Evolutionary conservation across 2,888 invertebrate species (phyloP).

Genomic region (Agrochola macilenta): DNA sequence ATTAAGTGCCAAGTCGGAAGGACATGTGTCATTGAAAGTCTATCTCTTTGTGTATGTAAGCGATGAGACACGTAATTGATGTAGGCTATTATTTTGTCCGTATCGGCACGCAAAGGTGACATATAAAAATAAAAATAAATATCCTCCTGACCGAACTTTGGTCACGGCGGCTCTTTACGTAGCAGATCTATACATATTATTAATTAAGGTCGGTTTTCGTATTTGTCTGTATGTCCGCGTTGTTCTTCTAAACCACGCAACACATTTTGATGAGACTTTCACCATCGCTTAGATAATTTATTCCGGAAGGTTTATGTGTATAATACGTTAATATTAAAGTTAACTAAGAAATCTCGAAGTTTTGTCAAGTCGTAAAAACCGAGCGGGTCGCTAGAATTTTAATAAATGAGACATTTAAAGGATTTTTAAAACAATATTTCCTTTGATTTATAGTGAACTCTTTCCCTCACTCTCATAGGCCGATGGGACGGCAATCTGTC

Average conservation of each 20-base stretch:
- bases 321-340: too few species aligned
- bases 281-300: too few species aligned
- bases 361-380: too few species aligned
- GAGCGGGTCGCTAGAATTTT: too few species aligned
- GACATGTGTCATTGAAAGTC: not conserved
- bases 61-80: not conserved
- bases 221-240: too few species aligned
- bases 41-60: not conserved
- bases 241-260: too few species aligned
- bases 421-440: not conserved
- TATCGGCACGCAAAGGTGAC: not conserved
- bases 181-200: not conserved
- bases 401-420: not conserved
- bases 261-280: too few species aligned
- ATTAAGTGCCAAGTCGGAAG: not conserved
- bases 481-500: not conserved
- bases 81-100: not conserved
- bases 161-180: not conserved
- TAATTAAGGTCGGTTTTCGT: too few species aligned
- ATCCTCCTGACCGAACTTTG: not conserved
- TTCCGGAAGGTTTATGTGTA: too few species aligned
- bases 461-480: not conserved
- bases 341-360: too few species aligned
- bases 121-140: not conserved
- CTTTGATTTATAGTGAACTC: not conserved